Base-by-base conservation (phyloP, 2,888 invertebrate genomes). In the Hydroisotoma schaefferi region DNA sequence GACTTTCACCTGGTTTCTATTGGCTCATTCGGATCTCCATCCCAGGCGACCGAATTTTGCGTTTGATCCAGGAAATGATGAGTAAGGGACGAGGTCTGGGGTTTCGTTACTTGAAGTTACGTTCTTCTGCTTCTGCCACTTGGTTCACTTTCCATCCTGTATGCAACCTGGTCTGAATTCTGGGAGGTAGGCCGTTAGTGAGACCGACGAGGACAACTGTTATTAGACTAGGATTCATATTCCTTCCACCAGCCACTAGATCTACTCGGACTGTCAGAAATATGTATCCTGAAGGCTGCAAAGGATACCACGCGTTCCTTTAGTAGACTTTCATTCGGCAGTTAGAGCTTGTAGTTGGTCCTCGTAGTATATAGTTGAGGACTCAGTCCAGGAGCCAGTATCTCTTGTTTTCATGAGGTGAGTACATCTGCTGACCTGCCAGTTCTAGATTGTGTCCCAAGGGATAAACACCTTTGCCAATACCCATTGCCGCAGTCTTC, bases 41-140 rank as follows among this genome's bases (percentile, higher is more conserved):
- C 49, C 59, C 54, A 40, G 52, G 54, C 38, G 56, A 57, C 65
- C 46, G 61, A 62, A 63, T 67, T 63, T 59, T 61, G 55, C 59
- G 60, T 64, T 67, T 68, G 65, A 67, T 67, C 61, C 61, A 59
- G 67, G 65, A 71, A 69, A 69, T 69, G 67, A 71, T 71, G 71
- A 71, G 69, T 71, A 63, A 69, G 69, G 65, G 62, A 69, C 61
- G 60, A 56, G 58, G 47, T 60, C 37, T 51, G 44, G n/a, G n/a
- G n/a, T 40, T 40, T 40, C 3, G 40, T 40, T 18, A 15, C 40
- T 15, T 10, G 8, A 33, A 33, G 8, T 15, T 33, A 33, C 33
- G 8, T 33, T 8, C 6, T 6, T 18, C 18, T 43, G 18, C 43
- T 43, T 18, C 26, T 26, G 15, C 46, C 4, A 22, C 25, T 46